Conservation (phyloP, 2,888 invertebrate species). For the Digitonthophagus gazella region DNA sequence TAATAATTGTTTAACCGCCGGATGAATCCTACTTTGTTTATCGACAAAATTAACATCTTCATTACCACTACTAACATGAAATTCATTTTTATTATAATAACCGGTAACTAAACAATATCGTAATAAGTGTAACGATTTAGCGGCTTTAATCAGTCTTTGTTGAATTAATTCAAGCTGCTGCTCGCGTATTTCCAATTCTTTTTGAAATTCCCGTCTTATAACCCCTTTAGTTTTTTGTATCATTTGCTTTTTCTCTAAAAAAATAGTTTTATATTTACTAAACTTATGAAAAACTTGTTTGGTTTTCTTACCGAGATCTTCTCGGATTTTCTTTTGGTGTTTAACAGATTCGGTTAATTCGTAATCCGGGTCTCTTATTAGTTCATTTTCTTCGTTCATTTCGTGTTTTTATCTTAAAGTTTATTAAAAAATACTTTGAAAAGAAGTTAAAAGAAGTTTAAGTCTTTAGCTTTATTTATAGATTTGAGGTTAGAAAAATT, state of each 20-base stretch:
- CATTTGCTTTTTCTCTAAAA: conserved; percentile 54
- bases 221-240: conserved; percentile 64
- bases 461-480: no score
- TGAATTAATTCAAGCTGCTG: conserved; percentile 71
- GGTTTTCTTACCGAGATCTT: conserved; percentile 41
- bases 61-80: conserved; percentile 48
- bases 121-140: conserved; percentile 59
- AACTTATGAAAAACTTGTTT: conserved; percentile 22
- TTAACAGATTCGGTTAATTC: conserved; percentile 40
- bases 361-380: conserved; percentile 44
- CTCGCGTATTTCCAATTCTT: conserved; percentile 67
- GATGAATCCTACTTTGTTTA: conserved; percentile 63
- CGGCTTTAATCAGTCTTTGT: conserved; percentile 59
- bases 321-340: conserved; percentile 39
- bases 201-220: conserved; percentile 69
- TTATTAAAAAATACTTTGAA: no score
- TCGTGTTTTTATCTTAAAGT: no score
- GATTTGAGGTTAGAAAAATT: no score
- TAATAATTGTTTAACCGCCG: conserved; percentile 70
- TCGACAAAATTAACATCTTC: conserved; percentile 38
- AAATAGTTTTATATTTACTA: conserved; percentile 4
- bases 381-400: conserved; percentile 10
- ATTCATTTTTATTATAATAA: conserved; percentile 60
- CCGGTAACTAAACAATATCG: conserved; percentile 60
- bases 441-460: no score